Percentiles rank a stretch among this genome's conserved stretches.
Evolutionary conservation across 2,888 invertebrate genomes (phyloP).

Genomic region (Macrosiphum euphorbiae): DNA sequence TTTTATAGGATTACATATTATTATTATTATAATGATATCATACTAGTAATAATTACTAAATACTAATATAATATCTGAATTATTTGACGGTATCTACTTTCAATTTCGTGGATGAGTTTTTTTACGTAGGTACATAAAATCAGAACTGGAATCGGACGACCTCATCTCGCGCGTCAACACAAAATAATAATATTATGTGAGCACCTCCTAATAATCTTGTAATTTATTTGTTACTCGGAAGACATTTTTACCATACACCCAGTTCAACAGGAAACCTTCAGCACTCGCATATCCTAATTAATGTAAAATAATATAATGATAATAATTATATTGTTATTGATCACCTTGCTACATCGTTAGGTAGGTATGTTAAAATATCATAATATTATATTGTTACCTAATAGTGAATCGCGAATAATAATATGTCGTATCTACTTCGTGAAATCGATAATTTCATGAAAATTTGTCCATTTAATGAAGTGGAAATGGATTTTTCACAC

Average conservation of each 20-base stretch:
- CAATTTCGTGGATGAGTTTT: background rate
- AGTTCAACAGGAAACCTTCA: background rate
- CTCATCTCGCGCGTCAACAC: background rate
- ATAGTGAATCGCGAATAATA: background rate
- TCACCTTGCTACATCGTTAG: background rate
- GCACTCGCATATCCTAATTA: background rate
- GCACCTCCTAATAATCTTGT: background rate
- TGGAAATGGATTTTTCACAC: background rate
- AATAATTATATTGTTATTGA: background rate
- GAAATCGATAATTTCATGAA: background rate
- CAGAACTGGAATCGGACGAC: background rate
- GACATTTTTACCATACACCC: background rate
- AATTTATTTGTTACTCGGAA: background rate
- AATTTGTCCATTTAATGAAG: background rate
- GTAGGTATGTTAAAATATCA: background rate
- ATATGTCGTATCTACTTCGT: background rate
- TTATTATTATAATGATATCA: background rate
- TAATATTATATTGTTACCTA: background rate
- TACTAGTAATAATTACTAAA: background rate
- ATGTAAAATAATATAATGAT: background rate
- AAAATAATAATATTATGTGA: background rate
- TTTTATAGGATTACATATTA: background rate
- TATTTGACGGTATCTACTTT: background rate
- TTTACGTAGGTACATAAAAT: background rate
- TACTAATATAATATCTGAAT: background rate